phyloP scores from a whole-genome alignment of 2,888 invertebrate genomes.

The Leptarthrus brevirostris region DNA sequence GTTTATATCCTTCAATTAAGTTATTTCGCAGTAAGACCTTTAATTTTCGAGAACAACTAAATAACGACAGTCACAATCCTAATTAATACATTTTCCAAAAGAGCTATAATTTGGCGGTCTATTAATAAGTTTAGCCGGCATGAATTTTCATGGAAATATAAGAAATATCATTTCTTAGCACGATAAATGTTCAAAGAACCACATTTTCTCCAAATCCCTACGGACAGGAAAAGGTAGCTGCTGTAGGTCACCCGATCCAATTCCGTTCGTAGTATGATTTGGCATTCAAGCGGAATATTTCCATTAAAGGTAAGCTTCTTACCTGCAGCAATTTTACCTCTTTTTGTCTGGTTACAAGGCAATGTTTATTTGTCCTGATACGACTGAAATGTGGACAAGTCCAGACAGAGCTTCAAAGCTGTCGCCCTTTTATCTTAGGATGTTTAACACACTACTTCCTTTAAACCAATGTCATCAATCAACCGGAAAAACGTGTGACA shows the following conservation, averaged over 20 bases:
- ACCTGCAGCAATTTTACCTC: conserved; percentile 38
- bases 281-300: conserved; percentile 47
- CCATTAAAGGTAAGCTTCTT: conserved; percentile 49
- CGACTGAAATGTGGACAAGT: not conserved
- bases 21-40: no score
- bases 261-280: conserved; percentile 30
- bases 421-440: not conserved
- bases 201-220: not conserved
- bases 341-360: conserved; percentile 32
- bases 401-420: not conserved
- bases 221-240: conserved; percentile 2
- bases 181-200: not conserved
- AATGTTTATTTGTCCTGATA: not conserved
- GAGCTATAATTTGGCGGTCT: conserved; percentile 1
- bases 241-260: conserved; percentile 37
- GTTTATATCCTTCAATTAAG: no score
- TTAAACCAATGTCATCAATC: conserved; percentile 14
- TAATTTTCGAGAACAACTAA: not conserved
- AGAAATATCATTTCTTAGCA: not conserved
- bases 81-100: not conserved
- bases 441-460: not conserved
- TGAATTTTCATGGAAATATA: conserved; percentile 11
- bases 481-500: conserved; percentile 6
- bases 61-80: not conserved
- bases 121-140: conserved; percentile 24